Percentiles rank a stretch among this genome's conserved stretches.
phyloP scores from a whole-genome alignment of 2,113 vertebrate species.

The Oreocharis arfaki region DNA sequence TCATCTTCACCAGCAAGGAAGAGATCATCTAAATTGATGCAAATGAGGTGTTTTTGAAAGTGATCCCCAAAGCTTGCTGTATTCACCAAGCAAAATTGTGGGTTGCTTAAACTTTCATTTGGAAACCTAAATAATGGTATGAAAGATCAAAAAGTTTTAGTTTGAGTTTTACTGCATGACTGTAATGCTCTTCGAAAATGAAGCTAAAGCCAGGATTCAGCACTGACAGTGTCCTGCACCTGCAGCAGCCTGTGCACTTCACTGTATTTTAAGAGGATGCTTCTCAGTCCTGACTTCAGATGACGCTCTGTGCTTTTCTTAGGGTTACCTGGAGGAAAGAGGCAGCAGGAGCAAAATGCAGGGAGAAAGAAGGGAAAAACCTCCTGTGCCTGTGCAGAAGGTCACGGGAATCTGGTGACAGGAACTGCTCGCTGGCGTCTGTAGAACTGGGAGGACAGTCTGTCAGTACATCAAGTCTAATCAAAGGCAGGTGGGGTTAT shows the following conservation, averaged over 20 bases:
- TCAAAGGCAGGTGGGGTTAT: background rate
- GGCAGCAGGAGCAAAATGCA: background rate
- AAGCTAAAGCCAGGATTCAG: background rate
- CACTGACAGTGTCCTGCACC: background rate
- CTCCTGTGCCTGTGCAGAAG: background rate
- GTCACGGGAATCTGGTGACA: background rate
- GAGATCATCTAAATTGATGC: background rate
- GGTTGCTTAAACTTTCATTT: background rate
- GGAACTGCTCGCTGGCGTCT: background rate
- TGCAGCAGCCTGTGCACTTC: background rate
- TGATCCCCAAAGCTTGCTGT: background rate
- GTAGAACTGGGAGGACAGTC: background rate
- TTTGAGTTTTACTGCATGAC: background rate
- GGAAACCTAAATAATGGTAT: background rate
- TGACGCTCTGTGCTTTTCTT: background rate
- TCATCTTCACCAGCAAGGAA: constrained; percentile 32
- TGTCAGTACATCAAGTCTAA: background rate
- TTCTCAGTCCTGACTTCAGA: background rate
- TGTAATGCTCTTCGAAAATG: background rate
- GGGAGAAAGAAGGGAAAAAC: background rate
- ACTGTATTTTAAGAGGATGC: background rate
- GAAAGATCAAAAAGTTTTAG: background rate
- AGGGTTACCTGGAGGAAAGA: background rate
- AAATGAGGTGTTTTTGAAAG: constrained; percentile 41
- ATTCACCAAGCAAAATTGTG: background rate